A percentile compares a stretch with the other conserved stretches of the same genome.
Conservation (phyloP, 2,888 invertebrate genomes). For the Philonicus albiceps region DNA sequence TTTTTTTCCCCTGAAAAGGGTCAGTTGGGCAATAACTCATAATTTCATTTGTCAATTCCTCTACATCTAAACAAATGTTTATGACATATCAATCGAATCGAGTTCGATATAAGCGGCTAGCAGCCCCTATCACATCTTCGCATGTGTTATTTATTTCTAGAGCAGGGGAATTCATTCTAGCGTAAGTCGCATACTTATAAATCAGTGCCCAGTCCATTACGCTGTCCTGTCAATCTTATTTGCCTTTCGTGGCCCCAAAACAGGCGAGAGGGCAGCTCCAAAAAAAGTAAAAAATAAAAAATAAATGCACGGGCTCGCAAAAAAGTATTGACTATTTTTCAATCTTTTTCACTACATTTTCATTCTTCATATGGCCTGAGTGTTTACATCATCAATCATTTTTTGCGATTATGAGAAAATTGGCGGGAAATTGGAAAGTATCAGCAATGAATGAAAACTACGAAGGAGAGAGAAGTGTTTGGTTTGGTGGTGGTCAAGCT, state of each 20-base stretch:
- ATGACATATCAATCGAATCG: not conserved
- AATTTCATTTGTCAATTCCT: not conserved
- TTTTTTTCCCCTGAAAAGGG: not conserved
- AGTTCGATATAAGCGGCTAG: not conserved
- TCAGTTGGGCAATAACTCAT: not conserved
- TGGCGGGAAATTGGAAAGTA: slow-evolving; percentile 26
- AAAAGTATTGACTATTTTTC: not conserved
- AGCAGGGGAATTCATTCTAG: not conserved
- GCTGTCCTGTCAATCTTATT: slow-evolving; percentile 5
- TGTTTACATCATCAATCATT: slow-evolving; percentile 39
- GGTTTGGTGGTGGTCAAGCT: slow-evolving; percentile 4
- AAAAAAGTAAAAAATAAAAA: too few species aligned
- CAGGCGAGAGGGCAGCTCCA: not conserved
- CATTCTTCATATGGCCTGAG: slow-evolving; percentile 12
- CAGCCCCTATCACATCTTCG: too few species aligned
- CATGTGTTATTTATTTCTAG: not conserved
- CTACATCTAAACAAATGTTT: not conserved
- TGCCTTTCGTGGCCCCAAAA: not conserved
- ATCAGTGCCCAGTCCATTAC: slow-evolving; percentile 4
- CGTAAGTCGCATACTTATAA: not conserved
- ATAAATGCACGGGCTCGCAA: not conserved
- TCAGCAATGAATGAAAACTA: slow-evolving; percentile 20
- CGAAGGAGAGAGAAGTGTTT: not conserved
- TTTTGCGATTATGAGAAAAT: slow-evolving; percentile 25
- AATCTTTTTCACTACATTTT: slow-evolving; percentile 16